Evolutionary conservation across 2,797 vertebrate genomes (phyloP).

Genomic region (Sebastiscus albofasciatus): DNA sequence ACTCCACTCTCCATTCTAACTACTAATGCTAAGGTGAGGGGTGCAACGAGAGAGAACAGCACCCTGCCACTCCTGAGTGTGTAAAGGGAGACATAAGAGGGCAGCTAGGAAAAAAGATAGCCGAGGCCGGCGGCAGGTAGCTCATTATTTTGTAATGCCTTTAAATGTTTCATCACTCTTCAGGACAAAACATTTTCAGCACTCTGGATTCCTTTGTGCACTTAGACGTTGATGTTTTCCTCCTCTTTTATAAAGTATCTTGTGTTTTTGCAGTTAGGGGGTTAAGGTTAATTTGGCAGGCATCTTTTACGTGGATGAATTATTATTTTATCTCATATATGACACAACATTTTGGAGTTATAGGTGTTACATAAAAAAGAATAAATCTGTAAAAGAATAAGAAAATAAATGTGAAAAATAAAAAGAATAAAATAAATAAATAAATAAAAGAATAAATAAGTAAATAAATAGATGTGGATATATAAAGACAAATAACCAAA

Average conservation of each 20-base stretch:
- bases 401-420: too few relatives aligned
- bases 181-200: neutral
- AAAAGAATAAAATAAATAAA: too few relatives aligned
- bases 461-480: rapidly evolving
- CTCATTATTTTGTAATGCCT: slow-evolving; percentile 13
- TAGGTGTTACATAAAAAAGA: rapidly evolving
- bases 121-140: neutral
- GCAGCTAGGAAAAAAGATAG: neutral
- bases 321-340: neutral
- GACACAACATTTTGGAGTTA: neutral
- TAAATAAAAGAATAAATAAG: too few relatives aligned
- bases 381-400: too few relatives aligned
- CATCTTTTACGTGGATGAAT: neutral
- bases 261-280: neutral
- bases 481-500: too few relatives aligned
- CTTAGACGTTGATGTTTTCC: neutral
- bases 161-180: neutral
- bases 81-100: neutral
- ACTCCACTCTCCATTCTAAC: neutral
- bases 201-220: neutral
- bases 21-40: slow-evolving; percentile 18
- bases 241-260: neutral
- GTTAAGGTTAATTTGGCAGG: neutral
- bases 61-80: slow-evolving; percentile 6
- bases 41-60: slow-evolving; percentile 10